Base-by-base conservation (phyloP, 2,888 invertebrate genomes). In the Gymnosoma rotundatum region DNA sequence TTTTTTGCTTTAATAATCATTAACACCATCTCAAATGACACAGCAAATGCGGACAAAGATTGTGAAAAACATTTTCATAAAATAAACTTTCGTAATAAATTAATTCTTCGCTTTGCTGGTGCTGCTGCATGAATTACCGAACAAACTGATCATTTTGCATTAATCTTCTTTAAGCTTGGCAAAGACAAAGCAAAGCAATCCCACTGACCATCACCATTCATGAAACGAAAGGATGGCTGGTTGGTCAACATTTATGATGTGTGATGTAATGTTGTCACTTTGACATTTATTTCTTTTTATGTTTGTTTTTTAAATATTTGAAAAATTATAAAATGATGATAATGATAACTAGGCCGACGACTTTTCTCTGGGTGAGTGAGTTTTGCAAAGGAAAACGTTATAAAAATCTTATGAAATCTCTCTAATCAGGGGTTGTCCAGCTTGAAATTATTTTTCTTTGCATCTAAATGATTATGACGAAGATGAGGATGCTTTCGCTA, bases 181-280 rank as follows among this genome's bases (percentile, higher is more conserved):
- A 32, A 32, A n/a, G 10, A 52, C 56, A 32, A 56, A 45, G 20
- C 10, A 45, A 61, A 38, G 36, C 48, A 21, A 21, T 74, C 45
- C 45, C 25, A 61, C 72, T 78, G 81, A 64, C 73, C 84, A 84
- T 20, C 42, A 36, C 0, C 50, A 18, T 16, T 20, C 9, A 48
- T 3, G 14, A 42, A 48, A 48, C n/a, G 6, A 12, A 14, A 14
- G 45, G 16, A 14, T n/a, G 69, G 16, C 25, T 64, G 61, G 67
- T 73, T 73, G 79, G 79, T 79, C 79, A 73, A 67, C 79, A 79
- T 79, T 73, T 79, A 79, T 78, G 72, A 76, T 80, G 83, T 83
- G 81, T 84, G 84, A 84, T 84, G 84, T 84, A 81, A 84, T 70
- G 70, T 70, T 81, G 81, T 84, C 84, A 84, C 84, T 81, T 84